Evolutionary conservation across 1,140 invertebrate species (phyloP), one percentile per base, ranked within the genome.

Genomic region (Limonius californicus): DNA sequence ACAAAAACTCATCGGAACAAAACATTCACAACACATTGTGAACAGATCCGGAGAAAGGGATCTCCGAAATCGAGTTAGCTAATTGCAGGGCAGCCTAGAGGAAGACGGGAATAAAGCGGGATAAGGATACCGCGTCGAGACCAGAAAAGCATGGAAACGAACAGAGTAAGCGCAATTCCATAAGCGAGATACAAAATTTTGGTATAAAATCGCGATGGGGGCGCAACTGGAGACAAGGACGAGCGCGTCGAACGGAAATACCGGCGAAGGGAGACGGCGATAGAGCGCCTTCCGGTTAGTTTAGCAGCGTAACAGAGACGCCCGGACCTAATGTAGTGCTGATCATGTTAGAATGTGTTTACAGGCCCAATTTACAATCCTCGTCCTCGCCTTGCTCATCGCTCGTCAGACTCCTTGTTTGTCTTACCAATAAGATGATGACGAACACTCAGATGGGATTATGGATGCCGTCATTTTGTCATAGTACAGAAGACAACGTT

Each of bases 271-370:
- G 56, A 64, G 50, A 53, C 15, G 43, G 21, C 14, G 9, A 53
- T 23, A 55, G 59, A 20, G 20, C 15, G 45, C 20, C 35, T 68
- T 68, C 60, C 66, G 66, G 66, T 68, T 68, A 62, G 66, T 68
- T 68, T 68, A 65, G 59, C 66, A 68, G 35, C 35, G 62, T 64
- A 61, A 60, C 61, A 60, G 57, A 63, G 67, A 63, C 64, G 68
- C 56, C 68, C 54, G 64, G 70, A 69, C 70, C 68, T 75, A 75
- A 76, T 76, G 69, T 72, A 72, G 69, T 73, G 72, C 73, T 76
- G 74, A 76, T 76, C 72, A 76, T 74, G 74, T 76, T 76, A 76
- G 74, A 76, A 74, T 76, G 72, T 76, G 74, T 76, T 76, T 74
- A 70, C 74, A 71, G 68, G 72, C 61, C 68, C 71, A 76, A 74